Evolutionary conservation across 2,797 vertebrate species (phyloP).

Genomic region (Bradypodion ventrale): DNA sequence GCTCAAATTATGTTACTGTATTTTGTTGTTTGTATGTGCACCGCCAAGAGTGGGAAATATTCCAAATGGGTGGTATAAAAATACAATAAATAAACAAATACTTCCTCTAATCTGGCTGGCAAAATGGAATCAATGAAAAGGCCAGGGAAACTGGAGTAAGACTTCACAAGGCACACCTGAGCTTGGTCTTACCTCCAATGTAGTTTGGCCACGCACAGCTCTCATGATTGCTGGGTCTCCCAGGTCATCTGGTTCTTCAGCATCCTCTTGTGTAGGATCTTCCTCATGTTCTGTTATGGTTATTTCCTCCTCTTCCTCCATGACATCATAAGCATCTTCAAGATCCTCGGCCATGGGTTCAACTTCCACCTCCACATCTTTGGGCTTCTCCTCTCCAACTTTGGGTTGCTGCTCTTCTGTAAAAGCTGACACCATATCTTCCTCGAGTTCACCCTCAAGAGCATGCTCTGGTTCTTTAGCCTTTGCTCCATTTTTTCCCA

Average conservation of each 20-base stretch:
- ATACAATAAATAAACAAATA: too few relatives aligned
- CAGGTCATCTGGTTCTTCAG: slow-evolving; percentile 49
- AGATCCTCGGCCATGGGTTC: slow-evolving; percentile 26
- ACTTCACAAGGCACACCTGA: not conserved
- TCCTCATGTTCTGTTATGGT: slow-evolving; percentile 34
- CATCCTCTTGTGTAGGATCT: slow-evolving; percentile 2
- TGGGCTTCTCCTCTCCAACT: not conserved
- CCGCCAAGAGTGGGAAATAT: too few relatives aligned
- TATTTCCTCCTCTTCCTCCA: slow-evolving; percentile 33
- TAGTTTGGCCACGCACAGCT: slow-evolving; percentile 80
- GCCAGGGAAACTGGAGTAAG: not conserved
- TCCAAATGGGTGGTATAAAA: too few relatives aligned
- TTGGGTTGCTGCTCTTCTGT: not conserved
- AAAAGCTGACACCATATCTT: not conserved
- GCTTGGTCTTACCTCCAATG: slow-evolving; percentile 77
- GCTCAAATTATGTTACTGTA: too few relatives aligned
- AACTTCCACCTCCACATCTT: not conserved
- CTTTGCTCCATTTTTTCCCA: slow-evolving; percentile 35
- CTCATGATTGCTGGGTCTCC: slow-evolving; percentile 87
- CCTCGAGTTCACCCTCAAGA: not conserved
- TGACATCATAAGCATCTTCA: not conserved
- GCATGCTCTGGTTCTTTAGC: not conserved
- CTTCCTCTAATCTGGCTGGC: not conserved
- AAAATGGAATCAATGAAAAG: not conserved
- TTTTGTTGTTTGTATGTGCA: too few relatives aligned